Conservation (phyloP, 2,888 invertebrate genomes). For the Apomyelois bistriatella region DNA sequence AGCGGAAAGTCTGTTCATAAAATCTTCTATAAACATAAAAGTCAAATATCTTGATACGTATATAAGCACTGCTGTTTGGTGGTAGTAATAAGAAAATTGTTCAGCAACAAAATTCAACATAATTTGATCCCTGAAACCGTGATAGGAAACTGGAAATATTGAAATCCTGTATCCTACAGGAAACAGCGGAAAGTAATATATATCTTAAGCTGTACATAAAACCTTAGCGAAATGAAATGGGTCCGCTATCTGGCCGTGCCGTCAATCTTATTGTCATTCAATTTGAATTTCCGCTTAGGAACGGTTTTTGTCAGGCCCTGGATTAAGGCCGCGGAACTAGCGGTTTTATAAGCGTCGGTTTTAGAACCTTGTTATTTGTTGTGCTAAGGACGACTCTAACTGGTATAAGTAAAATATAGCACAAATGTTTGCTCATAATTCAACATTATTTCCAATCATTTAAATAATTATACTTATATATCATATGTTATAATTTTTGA, state of each 20-base stretch:
- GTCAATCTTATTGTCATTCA: slow-evolving; percentile 78
- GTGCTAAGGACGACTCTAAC: too few species aligned
- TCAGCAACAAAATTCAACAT: too few species aligned
- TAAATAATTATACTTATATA: too few species aligned
- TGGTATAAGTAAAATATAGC: too few species aligned
- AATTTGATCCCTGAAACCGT: neutral
- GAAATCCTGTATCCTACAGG: slow-evolving; percentile 21
- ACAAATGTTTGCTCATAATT: too few species aligned
- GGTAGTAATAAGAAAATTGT: too few species aligned
- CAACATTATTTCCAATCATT: too few species aligned
- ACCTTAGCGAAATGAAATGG: slow-evolving; percentile 61
- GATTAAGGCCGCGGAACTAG: slow-evolving; percentile 31
- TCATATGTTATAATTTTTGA: too few species aligned
- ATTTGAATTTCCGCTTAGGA: slow-evolving; percentile 71
- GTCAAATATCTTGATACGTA: too few species aligned
- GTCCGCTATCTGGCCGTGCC: slow-evolving; percentile 62
- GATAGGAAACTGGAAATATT: slow-evolving; percentile 13
- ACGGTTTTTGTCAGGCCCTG: slow-evolving; percentile 53
- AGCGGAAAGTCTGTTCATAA: too few species aligned
- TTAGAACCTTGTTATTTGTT: neutral
- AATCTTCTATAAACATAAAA: too few species aligned
- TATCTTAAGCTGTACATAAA: slow-evolving; percentile 47
- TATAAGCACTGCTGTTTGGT: too few species aligned
- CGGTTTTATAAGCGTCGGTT: slow-evolving; percentile 18
- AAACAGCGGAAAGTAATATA: slow-evolving; percentile 52